A percentile compares a stretch with the other conserved stretches of the same genome.
Conservation (phyloP, 2,888 invertebrate species). For the Meliscaeva auricollis region DNA sequence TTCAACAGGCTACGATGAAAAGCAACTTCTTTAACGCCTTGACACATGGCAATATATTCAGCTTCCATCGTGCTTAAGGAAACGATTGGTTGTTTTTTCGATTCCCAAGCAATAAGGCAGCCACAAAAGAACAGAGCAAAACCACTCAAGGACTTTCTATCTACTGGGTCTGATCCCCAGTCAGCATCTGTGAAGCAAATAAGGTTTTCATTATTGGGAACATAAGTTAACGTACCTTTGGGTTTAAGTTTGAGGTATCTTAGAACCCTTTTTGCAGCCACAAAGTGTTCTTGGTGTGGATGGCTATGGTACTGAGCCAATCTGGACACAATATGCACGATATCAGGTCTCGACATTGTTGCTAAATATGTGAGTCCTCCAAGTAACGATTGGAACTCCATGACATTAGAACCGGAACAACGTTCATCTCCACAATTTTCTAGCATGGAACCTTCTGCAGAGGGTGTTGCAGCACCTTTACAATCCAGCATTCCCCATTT, state of each 20-base stretch:
- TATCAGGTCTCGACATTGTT: conserved; percentile 6
- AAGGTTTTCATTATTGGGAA: conserved; percentile 15
- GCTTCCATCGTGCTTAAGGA: conserved; percentile 46
- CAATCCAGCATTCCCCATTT: conserved; percentile 49
- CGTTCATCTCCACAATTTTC: conserved; percentile 26
- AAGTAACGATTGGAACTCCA: conserved; percentile 52
- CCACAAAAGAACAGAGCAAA: conserved; percentile 39
- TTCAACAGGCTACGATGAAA: conserved; percentile 36
- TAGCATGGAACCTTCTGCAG: conserved; percentile 54
- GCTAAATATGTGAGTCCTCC: conserved; percentile 42
- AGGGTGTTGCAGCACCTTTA: conserved; percentile 53
- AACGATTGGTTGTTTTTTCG: conserved; percentile 37
- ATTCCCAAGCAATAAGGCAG: conserved; percentile 28
- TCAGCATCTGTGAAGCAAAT: conserved; percentile 47
- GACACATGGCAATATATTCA: conserved; percentile 43
- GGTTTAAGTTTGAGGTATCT: conserved; percentile 20
- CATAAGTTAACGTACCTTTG: conserved; percentile 24
- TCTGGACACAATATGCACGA: neutral
- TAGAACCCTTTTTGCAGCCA: conserved; percentile 23
- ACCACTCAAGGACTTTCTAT: conserved; percentile 42
- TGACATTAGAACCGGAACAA: neutral
- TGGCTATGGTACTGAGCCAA: conserved; percentile 26
- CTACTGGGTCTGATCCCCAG: conserved; percentile 46
- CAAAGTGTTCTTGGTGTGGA: too few species aligned
- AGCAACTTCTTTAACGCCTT: conserved; percentile 35